Conservation (phyloP, 2,888 invertebrate genomes). For the Tricholauxania praeusta region DNA sequence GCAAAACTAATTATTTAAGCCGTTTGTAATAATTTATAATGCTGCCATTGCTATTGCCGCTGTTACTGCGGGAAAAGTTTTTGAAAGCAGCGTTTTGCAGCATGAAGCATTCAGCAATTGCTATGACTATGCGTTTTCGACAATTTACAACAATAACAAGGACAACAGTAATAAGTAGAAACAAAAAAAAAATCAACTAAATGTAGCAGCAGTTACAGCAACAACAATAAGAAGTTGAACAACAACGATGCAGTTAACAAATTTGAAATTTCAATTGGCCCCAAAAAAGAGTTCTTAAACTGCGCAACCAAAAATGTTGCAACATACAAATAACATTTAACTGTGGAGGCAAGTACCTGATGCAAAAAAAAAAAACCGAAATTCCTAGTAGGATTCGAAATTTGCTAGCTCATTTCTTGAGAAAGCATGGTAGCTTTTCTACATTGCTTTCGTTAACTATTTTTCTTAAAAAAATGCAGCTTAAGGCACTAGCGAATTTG, state of each 20-base stretch:
- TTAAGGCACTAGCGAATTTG: too few relatives aligned
- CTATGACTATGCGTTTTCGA: neutral
- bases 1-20: slow-evolving; percentile 17
- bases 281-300: slow-evolving; percentile 25
- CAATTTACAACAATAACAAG: slow-evolving; percentile 8
- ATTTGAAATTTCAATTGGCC: slow-evolving; percentile 24
- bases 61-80: neutral
- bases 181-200: neutral
- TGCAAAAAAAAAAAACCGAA: neutral
- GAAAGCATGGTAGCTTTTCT: too few relatives aligned
- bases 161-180: neutral
- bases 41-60: neutral
- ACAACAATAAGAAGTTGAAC: neutral
- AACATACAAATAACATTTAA: neutral
- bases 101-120: neutral
- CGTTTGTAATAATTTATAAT: slow-evolving; percentile 14
- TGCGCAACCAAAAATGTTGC: slow-evolving; percentile 21
- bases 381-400: too few relatives aligned
- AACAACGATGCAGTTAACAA: slow-evolving; percentile 23
- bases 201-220: neutral
- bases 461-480: too few relatives aligned
- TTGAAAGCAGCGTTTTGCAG: neutral
- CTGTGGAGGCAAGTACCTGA: too few relatives aligned
- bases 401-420: too few relatives aligned
- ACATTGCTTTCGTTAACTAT: too few relatives aligned